Base-by-base conservation (phyloP, 2,888 invertebrate genomes). In the Notodonta ziczac region DNA sequence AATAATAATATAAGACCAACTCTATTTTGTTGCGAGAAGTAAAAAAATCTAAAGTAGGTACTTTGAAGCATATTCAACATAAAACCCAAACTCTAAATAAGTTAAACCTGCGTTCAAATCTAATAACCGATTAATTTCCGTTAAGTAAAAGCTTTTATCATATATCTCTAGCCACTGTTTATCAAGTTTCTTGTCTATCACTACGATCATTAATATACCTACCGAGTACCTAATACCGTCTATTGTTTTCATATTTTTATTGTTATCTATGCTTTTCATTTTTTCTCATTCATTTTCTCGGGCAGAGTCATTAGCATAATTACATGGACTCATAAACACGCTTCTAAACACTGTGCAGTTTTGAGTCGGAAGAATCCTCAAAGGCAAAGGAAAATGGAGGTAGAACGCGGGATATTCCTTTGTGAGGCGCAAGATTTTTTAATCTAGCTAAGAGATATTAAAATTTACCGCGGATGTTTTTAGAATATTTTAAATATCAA, bases 271-370 rank as follows among this genome's bases (percentile, higher is more conserved):
- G 50, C 62, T 62, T 61, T 60, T 63, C 24, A 56, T 61, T 59
- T 48, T 50, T 62, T 64, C 62, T 68, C 48, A 59, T 69, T 59
- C 66, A 65, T 75, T 71, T 77, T 60, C 59, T 60, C 44, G 57
- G 58, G 63, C 63, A 61, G 60, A 71, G 69, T 72, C 76, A 76
- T 77, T 77, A 71, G 66, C 67, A 67, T 76, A 74, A 77, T 77
- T 76, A 72, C 70, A 58, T 65, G 57, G 64, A 62, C 70, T 72
- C 67, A 74, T 77, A 77, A 76, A 77, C 75, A 77, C 58, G 71
- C 65, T 56, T 65, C 67, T 74, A 66, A 67, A 72, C 70, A 72
- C 68, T 72, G 60, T 58, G 50, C 53, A 63, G 61, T 68, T 61
- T 74, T 65, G 67, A 59, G 65, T 62, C 58, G 63, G 60, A 59